These are phyloP conservation scores for Pycnonotus jocosus DNA, from an alignment of 2,113 vertebrate genomes.

Conservation along the genomic window DNA sequence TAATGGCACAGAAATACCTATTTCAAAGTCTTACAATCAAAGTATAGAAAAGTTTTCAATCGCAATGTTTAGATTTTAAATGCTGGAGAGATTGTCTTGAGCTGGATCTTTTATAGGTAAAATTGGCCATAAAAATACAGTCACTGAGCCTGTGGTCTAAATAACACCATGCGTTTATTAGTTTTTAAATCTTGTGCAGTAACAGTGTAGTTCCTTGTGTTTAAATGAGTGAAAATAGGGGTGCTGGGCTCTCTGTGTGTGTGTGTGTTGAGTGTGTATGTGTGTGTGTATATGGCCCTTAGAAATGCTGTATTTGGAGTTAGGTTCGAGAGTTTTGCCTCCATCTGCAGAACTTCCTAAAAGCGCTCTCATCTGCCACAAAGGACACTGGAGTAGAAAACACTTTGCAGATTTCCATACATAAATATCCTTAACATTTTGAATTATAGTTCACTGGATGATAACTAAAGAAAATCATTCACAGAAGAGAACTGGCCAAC, in stretches of 20 bases:
- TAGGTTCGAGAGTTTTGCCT: constrained; percentile 71
- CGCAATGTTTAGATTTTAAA: constrained; percentile 58
- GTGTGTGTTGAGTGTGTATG: constrained; percentile 54
- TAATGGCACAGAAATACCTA: constrained; percentile 75
- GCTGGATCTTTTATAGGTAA: constrained; percentile 58
- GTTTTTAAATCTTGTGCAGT: constrained; percentile 71
- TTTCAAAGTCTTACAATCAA: constrained; percentile 72
- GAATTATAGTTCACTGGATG: constrained; percentile 5
- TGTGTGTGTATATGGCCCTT: constrained; percentile 67
- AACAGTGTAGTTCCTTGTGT: constrained; percentile 69
- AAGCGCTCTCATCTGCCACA: constrained; percentile 45
- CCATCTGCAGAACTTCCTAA: constrained; percentile 61
- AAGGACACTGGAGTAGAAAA: constrained; percentile 20
- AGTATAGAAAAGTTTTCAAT: constrained; percentile 59
- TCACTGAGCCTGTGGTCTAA: constrained; percentile 65
- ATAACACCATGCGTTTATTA: constrained; percentile 51
- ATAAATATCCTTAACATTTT: not conserved
- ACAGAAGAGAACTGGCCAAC: constrained; percentile 33
- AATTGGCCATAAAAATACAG: constrained; percentile 69
- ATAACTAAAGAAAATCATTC: not conserved
- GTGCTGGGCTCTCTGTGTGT: constrained; percentile 51
- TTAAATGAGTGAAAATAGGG: constrained; percentile 63
- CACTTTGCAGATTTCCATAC: constrained; percentile 25
- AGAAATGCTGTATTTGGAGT: constrained; percentile 73
- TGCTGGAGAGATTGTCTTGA: constrained; percentile 57